Evolutionary conservation across 2,797 vertebrate species (phyloP).

Genomic region (Sardinella longiceps): DNA sequence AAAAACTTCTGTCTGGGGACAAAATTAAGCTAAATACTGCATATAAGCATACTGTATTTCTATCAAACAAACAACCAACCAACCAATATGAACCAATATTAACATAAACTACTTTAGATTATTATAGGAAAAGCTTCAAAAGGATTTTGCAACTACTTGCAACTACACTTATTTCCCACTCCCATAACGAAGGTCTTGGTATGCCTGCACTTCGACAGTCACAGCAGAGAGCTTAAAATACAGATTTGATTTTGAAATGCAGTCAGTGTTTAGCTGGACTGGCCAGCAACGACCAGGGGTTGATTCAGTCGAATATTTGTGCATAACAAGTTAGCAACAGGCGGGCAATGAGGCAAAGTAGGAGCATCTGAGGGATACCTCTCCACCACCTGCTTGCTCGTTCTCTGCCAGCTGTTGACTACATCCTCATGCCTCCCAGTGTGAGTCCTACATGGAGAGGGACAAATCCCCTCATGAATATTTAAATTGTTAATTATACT

Average conservation of each 20-base stretch:
- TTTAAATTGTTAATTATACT: slow-evolving; percentile 67
- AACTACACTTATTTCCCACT: no score
- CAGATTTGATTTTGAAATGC: background rate
- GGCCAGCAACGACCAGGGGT: background rate
- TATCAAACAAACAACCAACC: background rate
- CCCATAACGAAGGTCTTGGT: no score
- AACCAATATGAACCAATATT: background rate
- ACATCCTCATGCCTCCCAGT: slow-evolving; percentile 29
- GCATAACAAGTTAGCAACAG: background rate
- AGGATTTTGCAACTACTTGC: no score
- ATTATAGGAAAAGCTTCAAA: background rate
- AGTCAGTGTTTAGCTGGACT: background rate
- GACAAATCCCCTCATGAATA: slow-evolving; percentile 69
- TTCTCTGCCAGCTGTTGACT: slow-evolving; percentile 56
- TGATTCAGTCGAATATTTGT: background rate
- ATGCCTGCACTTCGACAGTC: background rate
- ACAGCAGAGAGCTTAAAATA: background rate
- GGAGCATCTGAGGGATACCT: slow-evolving; percentile 10
- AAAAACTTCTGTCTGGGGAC: background rate
- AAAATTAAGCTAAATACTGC: background rate
- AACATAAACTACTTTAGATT: no score
- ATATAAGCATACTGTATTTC: background rate
- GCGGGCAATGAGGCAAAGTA: background rate
- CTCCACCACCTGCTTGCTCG: slow-evolving; percentile 65
- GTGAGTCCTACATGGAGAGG: slow-evolving; percentile 45